Evolutionary conservation across 1,140 invertebrate genomes (phyloP).

Genomic region (Holotrichia oblita): DNA sequence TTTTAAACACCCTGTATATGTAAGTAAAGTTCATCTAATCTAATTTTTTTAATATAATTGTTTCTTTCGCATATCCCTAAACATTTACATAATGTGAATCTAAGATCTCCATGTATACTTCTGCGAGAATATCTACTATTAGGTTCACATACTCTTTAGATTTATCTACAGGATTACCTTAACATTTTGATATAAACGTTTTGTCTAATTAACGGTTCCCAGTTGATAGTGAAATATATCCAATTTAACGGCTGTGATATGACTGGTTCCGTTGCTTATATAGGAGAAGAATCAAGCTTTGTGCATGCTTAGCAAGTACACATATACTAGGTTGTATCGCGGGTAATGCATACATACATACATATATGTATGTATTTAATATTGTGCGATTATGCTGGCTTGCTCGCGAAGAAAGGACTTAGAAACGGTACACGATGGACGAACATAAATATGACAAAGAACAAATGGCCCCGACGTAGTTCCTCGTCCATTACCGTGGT

Average conservation of each 20-base stretch:
- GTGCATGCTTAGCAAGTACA: not conserved
- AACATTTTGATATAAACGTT: not conserved
- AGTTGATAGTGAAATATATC: conserved; percentile 25
- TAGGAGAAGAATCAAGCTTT: conserved; percentile 13
- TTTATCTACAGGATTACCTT: conserved; percentile 15
- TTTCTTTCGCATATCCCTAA: no score
- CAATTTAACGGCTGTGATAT: conserved; percentile 25
- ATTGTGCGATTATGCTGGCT: conserved; percentile 14
- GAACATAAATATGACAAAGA: conserved; percentile 15
- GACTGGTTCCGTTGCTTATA: conserved; percentile 18
- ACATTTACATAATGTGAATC: not conserved
- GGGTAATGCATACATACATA: not conserved
- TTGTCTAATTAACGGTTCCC: conserved; percentile 10
- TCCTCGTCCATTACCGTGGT: not conserved
- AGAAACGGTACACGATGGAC: conserved; percentile 18
- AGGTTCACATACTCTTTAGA: not conserved
- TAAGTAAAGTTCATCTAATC: no score
- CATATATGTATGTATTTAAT: conserved; percentile 3
- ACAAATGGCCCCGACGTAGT: conserved; percentile 30
- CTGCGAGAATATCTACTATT: not conserved
- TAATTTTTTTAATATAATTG: no score
- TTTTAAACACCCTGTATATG: no score
- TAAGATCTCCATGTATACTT: not conserved
- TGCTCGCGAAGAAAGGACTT: conserved; percentile 15
- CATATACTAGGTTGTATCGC: no score